These are phyloP conservation scores for Oriolus oriolus DNA, from an alignment of 2,113 vertebrate genomes.

Conservation along the genomic window DNA sequence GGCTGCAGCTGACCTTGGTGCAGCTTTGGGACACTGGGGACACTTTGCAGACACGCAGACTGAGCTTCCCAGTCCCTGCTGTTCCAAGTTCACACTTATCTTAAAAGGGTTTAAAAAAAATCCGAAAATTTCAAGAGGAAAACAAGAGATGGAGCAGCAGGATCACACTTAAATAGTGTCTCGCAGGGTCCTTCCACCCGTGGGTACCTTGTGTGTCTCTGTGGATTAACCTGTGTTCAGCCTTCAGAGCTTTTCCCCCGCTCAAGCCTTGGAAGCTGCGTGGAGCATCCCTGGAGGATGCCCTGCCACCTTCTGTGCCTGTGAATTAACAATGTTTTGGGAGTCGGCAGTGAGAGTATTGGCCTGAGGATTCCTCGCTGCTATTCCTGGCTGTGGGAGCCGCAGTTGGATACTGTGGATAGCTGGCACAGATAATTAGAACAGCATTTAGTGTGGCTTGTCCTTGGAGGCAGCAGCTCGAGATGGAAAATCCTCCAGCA, in stretches of 20 bases:
- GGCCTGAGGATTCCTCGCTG: conserved; percentile 58
- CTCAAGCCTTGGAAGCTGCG: neutral
- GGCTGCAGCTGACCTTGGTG: neutral
- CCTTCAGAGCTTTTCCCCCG: neutral
- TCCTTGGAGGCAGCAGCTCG: conserved; percentile 51
- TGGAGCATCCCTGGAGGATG: neutral
- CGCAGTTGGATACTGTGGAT: neutral
- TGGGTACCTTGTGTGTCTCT: rapidly evolving
- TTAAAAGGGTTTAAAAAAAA: neutral
- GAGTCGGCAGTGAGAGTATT: neutral
- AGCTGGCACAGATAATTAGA: conserved; percentile 56
- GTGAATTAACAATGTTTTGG: neutral
- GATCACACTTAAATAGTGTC: neutral
- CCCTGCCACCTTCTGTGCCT: neutral
- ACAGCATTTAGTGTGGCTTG: conserved; percentile 6
- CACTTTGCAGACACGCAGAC: rapidly evolving
- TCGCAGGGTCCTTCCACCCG: neutral
- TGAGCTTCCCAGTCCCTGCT: neutral
- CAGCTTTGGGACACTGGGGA: neutral
- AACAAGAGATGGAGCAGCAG: neutral
- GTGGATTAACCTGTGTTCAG: rapidly evolving
- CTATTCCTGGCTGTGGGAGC: conserved; percentile 62
- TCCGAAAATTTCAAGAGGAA: neutral
- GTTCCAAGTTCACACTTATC: neutral
- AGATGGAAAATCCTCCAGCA: neutral